Evolutionary conservation across 2,888 invertebrate genomes (phyloP).

Genomic region (Andrena haemorrhoa): DNA sequence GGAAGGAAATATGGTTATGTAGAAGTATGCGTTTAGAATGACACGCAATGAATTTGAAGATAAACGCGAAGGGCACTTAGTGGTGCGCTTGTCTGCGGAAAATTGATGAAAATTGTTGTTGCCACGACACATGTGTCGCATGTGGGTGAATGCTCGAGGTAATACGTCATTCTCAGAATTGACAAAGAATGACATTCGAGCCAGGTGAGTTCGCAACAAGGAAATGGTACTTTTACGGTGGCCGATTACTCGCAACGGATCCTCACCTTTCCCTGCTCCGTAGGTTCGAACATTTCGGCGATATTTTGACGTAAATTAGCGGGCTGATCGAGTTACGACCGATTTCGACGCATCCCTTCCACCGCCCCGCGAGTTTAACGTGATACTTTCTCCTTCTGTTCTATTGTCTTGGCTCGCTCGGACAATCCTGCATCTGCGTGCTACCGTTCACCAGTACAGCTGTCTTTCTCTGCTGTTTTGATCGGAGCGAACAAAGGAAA

Average conservation of each 20-base stretch:
- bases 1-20: background rate
- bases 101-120: conserved; percentile 11
- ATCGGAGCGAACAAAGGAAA: background rate
- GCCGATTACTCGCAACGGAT: background rate
- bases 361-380: conserved; percentile 33
- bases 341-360: conserved; percentile 61
- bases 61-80: background rate
- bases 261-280: conserved; percentile 82
- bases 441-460: conserved; percentile 10
- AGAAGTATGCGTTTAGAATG: conserved; percentile 11
- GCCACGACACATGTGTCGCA: conserved; percentile 41
- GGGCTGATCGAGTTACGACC: conserved; percentile 35
- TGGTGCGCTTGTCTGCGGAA: background rate
- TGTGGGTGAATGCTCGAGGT: conserved; percentile 51
- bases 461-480: conserved; percentile 21
- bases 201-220: background rate
- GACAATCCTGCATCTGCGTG: conserved; percentile 25
- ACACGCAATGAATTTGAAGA: background rate
- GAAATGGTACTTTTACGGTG: background rate
- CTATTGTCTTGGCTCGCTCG: conserved; percentile 34
- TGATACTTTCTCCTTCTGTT: conserved; percentile 35
- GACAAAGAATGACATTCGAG: conserved; percentile 12
- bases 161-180: conserved; percentile 47
- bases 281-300: conserved; percentile 80
- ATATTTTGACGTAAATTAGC: conserved; percentile 35